phyloP scores from a whole-genome alignment of 2,113 vertebrate genomes.

The Lasiurus cinereus region DNA sequence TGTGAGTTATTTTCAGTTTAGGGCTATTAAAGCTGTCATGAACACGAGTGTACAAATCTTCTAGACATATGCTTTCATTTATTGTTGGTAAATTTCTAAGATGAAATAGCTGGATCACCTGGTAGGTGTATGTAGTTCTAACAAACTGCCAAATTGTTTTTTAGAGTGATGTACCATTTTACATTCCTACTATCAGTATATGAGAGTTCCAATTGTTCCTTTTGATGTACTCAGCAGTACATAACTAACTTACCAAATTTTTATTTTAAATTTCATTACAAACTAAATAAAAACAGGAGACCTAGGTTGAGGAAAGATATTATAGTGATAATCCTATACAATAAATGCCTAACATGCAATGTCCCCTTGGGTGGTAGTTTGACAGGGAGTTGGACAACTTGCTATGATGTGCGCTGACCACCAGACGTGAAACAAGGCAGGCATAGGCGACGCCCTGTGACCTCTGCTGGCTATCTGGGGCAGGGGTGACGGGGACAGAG shows the following conservation, averaged over 20 bases:
- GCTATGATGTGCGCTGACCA: no score
- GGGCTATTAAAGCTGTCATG: constrained; percentile 4
- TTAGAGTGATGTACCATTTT: background rate
- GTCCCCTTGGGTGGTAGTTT: no score
- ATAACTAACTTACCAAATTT: background rate
- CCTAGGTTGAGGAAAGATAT: background rate
- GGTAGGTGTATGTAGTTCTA: background rate
- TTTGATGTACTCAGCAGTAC: background rate
- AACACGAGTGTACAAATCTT: background rate
- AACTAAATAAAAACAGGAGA: background rate
- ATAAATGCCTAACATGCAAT: no score
- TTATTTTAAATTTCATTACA: background rate
- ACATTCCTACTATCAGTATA: background rate
- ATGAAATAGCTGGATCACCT: background rate
- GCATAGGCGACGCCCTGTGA: no score
- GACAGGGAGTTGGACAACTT: no score
- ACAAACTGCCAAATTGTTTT: background rate
- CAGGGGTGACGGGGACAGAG: no score
- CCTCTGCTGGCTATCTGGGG: no score
- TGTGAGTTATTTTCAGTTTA: background rate
- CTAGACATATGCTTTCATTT: background rate
- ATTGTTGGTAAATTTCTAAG: background rate
- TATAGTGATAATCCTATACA: background rate
- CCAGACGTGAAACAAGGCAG: no score
- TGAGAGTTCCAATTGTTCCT: background rate